Evolutionary conservation across 2,888 invertebrate species (phyloP).

Genomic region (Altica lythri): DNA sequence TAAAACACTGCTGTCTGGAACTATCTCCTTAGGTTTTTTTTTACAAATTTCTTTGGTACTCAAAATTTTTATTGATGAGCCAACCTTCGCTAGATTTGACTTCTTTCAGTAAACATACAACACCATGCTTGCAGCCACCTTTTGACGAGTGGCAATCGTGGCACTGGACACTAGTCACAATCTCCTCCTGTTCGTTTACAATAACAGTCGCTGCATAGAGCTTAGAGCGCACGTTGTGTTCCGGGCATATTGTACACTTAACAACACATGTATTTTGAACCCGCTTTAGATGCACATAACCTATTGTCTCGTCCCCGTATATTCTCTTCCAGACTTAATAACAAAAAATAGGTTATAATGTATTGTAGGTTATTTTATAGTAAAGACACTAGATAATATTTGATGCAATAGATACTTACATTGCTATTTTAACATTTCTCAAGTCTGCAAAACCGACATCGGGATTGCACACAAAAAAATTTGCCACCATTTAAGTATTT

Average conservation of each 20-base stretch:
- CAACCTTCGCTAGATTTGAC: slow-evolving; percentile 17
- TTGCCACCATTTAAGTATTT: too few species aligned
- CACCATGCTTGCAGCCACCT: slow-evolving; percentile 36
- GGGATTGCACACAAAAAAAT: too few species aligned
- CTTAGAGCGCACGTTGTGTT: slow-evolving; percentile 32
- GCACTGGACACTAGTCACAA: slow-evolving; percentile 18
- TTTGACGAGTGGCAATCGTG: slow-evolving; percentile 29
- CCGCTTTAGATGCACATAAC: too few species aligned
- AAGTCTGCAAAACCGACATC: too few species aligned
- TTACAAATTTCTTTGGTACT: not conserved
- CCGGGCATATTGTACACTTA: slow-evolving; percentile 38
- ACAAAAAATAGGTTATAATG: too few species aligned
- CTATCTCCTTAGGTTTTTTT: not conserved
- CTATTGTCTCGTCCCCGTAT: too few species aligned
- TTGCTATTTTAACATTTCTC: too few species aligned
- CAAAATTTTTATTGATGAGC: not conserved
- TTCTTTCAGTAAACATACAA: slow-evolving; percentile 32
- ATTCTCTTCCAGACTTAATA: too few species aligned
- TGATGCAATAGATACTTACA: too few species aligned
- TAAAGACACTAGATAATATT: too few species aligned
- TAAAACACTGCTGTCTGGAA: not conserved
- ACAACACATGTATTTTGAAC: slow-evolving; percentile 33
- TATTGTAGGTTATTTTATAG: too few species aligned
- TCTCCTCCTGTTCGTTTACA: slow-evolving; percentile 22
- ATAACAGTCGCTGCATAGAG: slow-evolving; percentile 27